phyloP scores from a whole-genome alignment of 2,888 invertebrate genomes.

The Protonemura montana region DNA sequence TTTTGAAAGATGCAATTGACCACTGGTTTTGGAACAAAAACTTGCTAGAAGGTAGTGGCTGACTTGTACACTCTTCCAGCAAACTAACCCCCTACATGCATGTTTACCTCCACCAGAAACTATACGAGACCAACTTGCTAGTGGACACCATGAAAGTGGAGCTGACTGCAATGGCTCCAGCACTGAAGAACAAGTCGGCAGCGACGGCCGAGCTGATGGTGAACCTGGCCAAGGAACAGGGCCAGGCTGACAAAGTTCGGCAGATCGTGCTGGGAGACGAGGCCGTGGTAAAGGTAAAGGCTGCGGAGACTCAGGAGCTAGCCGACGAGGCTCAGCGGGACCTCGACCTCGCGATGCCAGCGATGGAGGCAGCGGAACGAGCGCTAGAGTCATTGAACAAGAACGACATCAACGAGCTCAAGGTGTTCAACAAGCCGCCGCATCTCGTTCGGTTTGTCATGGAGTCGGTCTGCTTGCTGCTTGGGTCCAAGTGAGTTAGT shows the following conservation, averaged over 20 bases:
- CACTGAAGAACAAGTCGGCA: conserved; percentile 77
- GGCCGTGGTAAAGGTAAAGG: conserved; percentile 84
- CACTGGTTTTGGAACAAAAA: no score
- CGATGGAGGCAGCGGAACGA: conserved; percentile 82
- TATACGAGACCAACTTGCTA: conserved; percentile 80
- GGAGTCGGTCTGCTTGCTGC: conserved; percentile 88
- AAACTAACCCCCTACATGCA: no score
- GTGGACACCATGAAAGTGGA: conserved; percentile 88
- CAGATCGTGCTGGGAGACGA: conserved; percentile 83
- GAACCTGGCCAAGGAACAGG: conserved; percentile 79
- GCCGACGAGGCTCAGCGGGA: conserved; percentile 88
- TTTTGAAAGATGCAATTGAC: no score
- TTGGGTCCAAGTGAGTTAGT: conserved; percentile 81
- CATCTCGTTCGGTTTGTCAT: conserved; percentile 86
- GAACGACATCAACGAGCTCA: conserved; percentile 88
- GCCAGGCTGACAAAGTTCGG: conserved; percentile 81
- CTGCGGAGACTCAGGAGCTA: conserved; percentile 80
- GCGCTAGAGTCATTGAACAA: conserved; percentile 87
- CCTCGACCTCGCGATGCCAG: conserved; percentile 85
- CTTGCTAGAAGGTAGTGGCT: no score
- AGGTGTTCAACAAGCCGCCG: conserved; percentile 89
- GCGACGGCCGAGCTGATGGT: conserved; percentile 79
- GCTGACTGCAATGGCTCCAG: conserved; percentile 80
- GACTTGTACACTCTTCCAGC: no score
- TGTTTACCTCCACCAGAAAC: conserved; percentile 68